These are phyloP conservation scores for Yoshiicerus persimilis DNA, from an alignment of 1,140 invertebrate species.

Conservation along the genomic window DNA sequence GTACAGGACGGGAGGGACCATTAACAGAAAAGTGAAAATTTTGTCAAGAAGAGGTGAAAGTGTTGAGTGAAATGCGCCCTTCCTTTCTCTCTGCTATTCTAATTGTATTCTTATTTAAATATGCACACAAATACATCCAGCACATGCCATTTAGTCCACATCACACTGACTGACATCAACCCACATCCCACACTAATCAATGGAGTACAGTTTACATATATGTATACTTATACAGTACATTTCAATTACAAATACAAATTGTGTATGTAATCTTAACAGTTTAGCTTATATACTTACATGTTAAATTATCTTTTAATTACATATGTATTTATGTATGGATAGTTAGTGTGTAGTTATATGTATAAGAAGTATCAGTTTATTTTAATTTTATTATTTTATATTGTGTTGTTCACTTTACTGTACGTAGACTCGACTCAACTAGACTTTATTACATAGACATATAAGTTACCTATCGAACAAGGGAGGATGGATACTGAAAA, in stretches of 20 bases:
- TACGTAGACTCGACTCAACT: not conserved
- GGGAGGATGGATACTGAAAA: constrained; percentile 17
- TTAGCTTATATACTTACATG: not conserved
- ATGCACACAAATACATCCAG: not conserved
- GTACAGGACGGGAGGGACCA: constrained; percentile 3
- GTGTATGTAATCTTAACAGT: constrained; percentile 2
- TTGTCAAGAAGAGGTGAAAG: constrained; percentile 13
- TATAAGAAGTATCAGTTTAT: not conserved
- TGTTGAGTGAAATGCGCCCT: constrained; percentile 1
- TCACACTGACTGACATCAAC: not conserved
- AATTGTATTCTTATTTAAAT: not conserved
- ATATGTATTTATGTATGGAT: too few species aligned
- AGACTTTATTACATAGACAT: not conserved
- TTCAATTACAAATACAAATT: constrained; percentile 18
- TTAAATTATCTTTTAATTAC: not conserved
- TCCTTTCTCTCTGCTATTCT: not conserved
- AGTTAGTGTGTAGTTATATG: not conserved
- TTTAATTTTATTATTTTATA: not conserved
- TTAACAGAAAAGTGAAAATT: not conserved
- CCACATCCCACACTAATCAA: not conserved
- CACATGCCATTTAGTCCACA: not conserved
- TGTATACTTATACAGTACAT: not conserved
- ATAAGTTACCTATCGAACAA: not conserved
- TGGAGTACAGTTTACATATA: not conserved
- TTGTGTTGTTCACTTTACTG: not conserved